Evolutionary conservation across 2,888 invertebrate species (phyloP).

Genomic region (Cantharis rustica): DNA sequence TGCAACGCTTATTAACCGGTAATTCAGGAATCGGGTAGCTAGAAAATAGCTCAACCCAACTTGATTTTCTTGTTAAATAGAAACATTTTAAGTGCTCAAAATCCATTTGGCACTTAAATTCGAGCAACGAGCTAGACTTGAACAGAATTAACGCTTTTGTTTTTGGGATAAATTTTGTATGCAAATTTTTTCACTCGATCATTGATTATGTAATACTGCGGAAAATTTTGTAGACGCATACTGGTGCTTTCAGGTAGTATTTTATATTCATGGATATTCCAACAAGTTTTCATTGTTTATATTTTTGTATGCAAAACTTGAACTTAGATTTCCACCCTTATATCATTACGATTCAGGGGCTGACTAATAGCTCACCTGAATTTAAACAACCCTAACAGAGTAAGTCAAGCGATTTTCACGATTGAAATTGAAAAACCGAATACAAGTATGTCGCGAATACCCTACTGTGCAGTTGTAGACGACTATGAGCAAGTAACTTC

Average conservation of each 20-base stretch:
- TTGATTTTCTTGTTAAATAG: background rate
- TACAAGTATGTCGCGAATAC: background rate
- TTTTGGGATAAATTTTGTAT: background rate
- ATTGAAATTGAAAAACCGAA: background rate
- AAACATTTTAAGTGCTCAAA: background rate
- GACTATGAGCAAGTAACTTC: slow-evolving; percentile 1
- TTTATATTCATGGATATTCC: background rate
- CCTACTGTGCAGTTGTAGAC: background rate
- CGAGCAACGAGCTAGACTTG: background rate
- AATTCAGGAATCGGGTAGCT: background rate
- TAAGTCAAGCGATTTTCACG: background rate
- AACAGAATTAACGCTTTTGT: background rate
- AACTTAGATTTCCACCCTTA: background rate
- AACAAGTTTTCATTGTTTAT: background rate
- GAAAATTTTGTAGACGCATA: background rate
- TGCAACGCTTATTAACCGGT: background rate
- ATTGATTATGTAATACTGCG: background rate
- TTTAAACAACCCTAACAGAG: background rate
- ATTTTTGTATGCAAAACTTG: background rate
- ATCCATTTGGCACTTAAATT: background rate
- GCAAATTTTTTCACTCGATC: background rate
- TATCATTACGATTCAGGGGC: background rate
- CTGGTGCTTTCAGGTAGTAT: background rate
- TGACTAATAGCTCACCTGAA: background rate
- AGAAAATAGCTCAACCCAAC: background rate